These are phyloP conservation scores for Drosophila setosimentum DNA, from an alignment of 2,888 invertebrate genomes.

Conservation along the genomic window DNA sequence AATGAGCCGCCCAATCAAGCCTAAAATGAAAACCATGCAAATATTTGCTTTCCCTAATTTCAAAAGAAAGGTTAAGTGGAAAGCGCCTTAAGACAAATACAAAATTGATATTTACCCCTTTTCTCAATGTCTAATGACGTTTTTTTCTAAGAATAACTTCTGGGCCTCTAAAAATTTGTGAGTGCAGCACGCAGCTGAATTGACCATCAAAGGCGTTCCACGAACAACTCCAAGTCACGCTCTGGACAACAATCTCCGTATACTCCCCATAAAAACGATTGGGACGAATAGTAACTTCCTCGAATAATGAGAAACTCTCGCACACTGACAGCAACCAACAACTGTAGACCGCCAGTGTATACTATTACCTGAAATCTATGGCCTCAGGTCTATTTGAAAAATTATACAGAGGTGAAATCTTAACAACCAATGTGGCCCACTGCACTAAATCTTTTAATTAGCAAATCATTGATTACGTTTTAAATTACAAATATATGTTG, in stretches of 20 bases:
- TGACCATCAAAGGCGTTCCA: background rate
- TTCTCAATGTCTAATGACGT: background rate
- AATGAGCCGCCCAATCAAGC: slow-evolving; percentile 40
- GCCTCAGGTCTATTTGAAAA: too few relatives aligned
- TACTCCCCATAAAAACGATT: background rate
- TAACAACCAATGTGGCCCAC: background rate
- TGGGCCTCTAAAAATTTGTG: background rate
- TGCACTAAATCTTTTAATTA: background rate
- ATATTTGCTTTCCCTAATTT: slow-evolving; percentile 47
- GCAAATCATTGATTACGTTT: background rate
- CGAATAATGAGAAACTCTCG: background rate
- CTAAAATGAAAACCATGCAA: slow-evolving; percentile 29
- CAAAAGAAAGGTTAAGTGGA: background rate
- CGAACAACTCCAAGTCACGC: background rate
- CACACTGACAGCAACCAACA: background rate
- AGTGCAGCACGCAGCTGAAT: background rate
- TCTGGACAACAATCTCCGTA: background rate
- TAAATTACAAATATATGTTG: background rate
- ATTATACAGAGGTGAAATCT: background rate
- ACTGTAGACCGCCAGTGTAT: background rate
- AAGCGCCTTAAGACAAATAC: slow-evolving; percentile 36
- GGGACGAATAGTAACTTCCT: background rate
- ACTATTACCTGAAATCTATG: too few relatives aligned
- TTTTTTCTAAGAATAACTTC: background rate
- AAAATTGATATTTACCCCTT: slow-evolving; percentile 32